Evolutionary conservation across 1,140 invertebrate species (phyloP), one percentile per base, ranked within the genome.

Genomic region (Procambarus virginalis): DNA sequence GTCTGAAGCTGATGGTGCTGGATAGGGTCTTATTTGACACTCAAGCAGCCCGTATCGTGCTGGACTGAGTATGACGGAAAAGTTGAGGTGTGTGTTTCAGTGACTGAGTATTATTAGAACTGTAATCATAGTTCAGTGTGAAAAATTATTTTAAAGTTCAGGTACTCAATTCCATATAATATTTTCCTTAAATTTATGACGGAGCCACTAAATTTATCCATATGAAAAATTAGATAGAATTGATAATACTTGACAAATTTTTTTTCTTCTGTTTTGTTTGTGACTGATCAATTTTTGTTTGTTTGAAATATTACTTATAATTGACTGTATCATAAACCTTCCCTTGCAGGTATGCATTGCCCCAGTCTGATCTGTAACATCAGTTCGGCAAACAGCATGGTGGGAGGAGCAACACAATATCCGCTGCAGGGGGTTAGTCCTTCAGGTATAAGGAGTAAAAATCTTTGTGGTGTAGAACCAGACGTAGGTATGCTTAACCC

Each of bases 331-430:
- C 5, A 5, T 73, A 4, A 22, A 4, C 64, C 22, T 34, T 34
- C 2, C 20, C 6, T 48, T 34, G 2, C 94, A 97, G 91, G 95
- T 98, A 64, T 98, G 97, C 93, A 95, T 98, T 2, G 97, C 97
- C 0, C 97, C 97, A 2, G 97, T 97, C 93, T 98, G 6, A 97
- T 98, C 0, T 98, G 97, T 92, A 97, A 97, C 96, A 0, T 94
- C 97, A 92, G 96, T 97, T 2, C 95, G 96, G 76, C 96, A 98
- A 92, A 98, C 97, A 20, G 97, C 96, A n/a, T 0, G 97, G 97
- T 1, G 97, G 97, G 97, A 17, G 97, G 97, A 2, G 97, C 93
- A 98, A 98, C 93, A 97, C n/a, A n/a, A n/a, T 98, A 87, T 98
- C 97, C 1, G 96, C 97, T 58, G 97, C 97, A 10, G 97, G 97